Evolutionary conservation across 2,113 vertebrate genomes (phyloP).

Genomic region (Haliaeetus leucogaster): DNA sequence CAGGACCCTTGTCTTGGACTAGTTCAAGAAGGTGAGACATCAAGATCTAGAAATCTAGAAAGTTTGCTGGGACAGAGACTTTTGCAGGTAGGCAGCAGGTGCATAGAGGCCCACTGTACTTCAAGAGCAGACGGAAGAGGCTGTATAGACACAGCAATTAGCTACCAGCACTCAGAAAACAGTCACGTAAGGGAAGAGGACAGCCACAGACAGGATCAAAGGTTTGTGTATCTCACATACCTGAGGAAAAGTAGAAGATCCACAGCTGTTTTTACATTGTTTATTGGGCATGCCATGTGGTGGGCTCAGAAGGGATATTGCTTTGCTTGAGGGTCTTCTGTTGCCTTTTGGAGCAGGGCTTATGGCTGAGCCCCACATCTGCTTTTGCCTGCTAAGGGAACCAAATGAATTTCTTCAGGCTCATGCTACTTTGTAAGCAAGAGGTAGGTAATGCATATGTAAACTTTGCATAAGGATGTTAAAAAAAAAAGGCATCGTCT

Average conservation of each 20-base stretch:
- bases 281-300: background rate
- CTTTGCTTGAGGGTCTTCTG: background rate
- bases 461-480: background rate
- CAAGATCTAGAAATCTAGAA: background rate
- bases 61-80: background rate
- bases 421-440: background rate
- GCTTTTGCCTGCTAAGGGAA: background rate
- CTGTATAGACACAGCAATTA: background rate
- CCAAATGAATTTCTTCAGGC: background rate
- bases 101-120: background rate
- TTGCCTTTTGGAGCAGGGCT: background rate
- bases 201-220: background rate
- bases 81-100: background rate
- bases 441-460: background rate
- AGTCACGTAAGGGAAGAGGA: background rate
- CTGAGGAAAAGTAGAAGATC: background rate
- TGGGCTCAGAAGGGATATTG: background rate
- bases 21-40: background rate
- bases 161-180: background rate
- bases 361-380: background rate
- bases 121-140: background rate
- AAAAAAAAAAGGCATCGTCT: background rate
- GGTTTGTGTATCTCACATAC: background rate
- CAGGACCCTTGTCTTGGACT: background rate
- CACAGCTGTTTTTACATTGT: background rate